These are phyloP conservation scores for Lota lota DNA, from an alignment of 2,113 vertebrate species.

Conservation along the genomic window DNA sequence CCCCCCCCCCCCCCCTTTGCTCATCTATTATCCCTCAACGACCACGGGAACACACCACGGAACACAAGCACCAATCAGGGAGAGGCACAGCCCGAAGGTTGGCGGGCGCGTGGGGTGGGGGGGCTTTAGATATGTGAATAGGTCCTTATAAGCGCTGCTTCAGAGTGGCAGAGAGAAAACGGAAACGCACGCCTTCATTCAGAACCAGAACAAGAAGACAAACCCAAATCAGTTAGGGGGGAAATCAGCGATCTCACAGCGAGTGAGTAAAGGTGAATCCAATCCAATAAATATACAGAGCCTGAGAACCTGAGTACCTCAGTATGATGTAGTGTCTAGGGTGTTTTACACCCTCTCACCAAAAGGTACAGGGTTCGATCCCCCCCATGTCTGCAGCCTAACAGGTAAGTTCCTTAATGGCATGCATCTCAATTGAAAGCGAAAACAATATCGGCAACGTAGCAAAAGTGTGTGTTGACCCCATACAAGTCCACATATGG, in stretches of 20 bases:
- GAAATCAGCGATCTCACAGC: conserved; percentile 13
- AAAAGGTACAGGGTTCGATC: no score
- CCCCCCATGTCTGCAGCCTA: no score
- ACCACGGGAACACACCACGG: background rate
- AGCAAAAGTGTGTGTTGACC: conserved; percentile 55
- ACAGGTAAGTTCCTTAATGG: no score
- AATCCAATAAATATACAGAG: background rate
- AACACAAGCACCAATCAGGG: conserved; percentile 53
- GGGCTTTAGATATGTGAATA: conserved; percentile 32
- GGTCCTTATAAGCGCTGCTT: conserved; percentile 51
- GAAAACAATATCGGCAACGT: background rate
- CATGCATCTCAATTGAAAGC: background rate
- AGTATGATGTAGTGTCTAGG: no score
- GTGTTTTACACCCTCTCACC: no score
- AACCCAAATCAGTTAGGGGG: conserved; percentile 17
- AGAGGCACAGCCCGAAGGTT: conserved; percentile 33
- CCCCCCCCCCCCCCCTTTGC: conserved; percentile 25
- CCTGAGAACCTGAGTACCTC: no score
- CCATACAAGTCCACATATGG: conserved; percentile 61
- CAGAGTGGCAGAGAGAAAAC: conserved; percentile 48
- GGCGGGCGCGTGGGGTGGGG: no score
- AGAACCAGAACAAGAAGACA: conserved; percentile 25
- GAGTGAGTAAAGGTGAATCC: background rate
- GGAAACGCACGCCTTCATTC: conserved; percentile 34
- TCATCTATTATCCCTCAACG: conserved; percentile 20